phyloP scores from a whole-genome alignment of 2,113 vertebrate genomes.

The Nycticorax nycticorax region DNA sequence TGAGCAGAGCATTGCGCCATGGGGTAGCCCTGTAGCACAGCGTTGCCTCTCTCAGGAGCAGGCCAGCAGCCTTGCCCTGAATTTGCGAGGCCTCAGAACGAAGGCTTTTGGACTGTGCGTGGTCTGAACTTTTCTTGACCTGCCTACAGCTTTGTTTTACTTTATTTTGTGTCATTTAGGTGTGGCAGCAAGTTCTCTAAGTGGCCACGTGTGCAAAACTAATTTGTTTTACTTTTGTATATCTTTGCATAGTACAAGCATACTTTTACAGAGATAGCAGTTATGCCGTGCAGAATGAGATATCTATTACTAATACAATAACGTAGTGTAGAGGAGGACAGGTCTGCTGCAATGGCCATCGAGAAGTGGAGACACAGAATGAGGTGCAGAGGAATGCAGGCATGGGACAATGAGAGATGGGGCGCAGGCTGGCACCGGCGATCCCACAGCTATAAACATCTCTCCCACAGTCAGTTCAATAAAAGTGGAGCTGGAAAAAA shows the following conservation, averaged over 20 bases:
- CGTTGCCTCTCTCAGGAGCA: not conserved
- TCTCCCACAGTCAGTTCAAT: not conserved
- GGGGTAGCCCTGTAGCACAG: not conserved
- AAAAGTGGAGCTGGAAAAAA: not conserved
- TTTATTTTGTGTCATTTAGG: not conserved
- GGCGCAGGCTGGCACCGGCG: not conserved
- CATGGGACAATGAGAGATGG: not conserved
- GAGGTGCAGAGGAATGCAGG: not conserved
- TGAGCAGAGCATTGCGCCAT: not conserved
- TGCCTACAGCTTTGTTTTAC: not conserved
- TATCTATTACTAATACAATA: not conserved
- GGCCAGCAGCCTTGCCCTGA: not conserved
- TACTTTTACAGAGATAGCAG: not conserved
- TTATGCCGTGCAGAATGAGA: not conserved
- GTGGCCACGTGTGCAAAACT: fast-evolving
- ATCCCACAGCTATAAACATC: not conserved
- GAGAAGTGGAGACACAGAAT: not conserved
- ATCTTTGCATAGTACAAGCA: not conserved
- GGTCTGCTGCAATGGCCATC: not conserved
- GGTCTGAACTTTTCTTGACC: not conserved
- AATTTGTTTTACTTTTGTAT: not conserved
- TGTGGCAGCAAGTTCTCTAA: not conserved
- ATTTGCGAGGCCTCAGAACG: not conserved
- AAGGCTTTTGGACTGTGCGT: not conserved
- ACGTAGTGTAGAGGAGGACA: not conserved